Evolutionary conservation across 2,113 vertebrate species (phyloP).

Genomic region (Clarias gariepinus): DNA sequence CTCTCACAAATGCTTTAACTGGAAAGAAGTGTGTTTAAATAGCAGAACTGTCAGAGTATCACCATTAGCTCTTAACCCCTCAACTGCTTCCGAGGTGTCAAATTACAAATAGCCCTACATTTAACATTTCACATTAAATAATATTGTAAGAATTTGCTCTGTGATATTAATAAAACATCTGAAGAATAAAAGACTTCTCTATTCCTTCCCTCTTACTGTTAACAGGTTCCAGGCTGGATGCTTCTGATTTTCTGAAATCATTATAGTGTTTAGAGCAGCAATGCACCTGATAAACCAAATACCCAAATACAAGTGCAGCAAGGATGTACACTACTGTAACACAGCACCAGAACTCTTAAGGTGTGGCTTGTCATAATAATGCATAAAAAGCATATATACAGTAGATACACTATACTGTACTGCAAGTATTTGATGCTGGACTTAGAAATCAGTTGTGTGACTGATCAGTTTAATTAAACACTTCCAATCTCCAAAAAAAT

Average conservation of each 20-base stretch:
- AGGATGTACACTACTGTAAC: neutral
- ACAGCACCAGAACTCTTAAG: neutral
- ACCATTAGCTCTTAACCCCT: conserved; percentile 7
- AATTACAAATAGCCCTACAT: neutral
- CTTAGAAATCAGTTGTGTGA: too few species aligned
- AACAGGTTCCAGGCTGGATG: neutral
- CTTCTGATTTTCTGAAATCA: neutral
- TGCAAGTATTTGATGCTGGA: neutral
- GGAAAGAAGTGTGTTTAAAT: neutral
- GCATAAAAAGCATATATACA: neutral
- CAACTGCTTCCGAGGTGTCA: neutral
- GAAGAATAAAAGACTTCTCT: neutral
- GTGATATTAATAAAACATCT: neutral
- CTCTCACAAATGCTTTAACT: neutral
- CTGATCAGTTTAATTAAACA: too few species aligned
- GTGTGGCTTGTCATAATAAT: neutral
- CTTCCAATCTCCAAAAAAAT: too few species aligned
- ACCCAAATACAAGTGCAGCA: neutral
- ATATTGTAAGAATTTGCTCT: neutral
- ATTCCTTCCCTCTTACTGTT: neutral
- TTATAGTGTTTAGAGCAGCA: neutral
- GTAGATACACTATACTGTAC: neutral
- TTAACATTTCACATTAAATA: neutral
- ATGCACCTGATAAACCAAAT: neutral
- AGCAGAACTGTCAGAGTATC: neutral